Percentiles rank a stretch among this genome's conserved stretches.
phyloP scores from a whole-genome alignment of 2,888 invertebrate species.

The Lepidocyrtinus sp. region DNA sequence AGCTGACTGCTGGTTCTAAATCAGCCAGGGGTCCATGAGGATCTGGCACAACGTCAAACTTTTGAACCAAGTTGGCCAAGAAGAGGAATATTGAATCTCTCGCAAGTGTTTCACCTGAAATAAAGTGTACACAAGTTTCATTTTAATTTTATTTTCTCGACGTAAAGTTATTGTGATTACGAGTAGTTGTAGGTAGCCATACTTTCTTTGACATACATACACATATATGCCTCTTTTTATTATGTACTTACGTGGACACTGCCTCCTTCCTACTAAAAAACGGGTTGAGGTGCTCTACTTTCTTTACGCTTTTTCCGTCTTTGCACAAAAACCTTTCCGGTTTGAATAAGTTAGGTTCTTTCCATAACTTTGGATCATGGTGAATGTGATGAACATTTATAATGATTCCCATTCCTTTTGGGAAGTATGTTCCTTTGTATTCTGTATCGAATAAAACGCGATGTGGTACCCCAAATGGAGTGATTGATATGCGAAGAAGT shows the following conservation, averaged over 20 bases:
- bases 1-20: slow-evolving; percentile 32
- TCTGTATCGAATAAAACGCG: slow-evolving; percentile 22
- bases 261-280: slow-evolving; percentile 24
- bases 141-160: no score
- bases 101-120: slow-evolving; percentile 21
- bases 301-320: slow-evolving; percentile 22
- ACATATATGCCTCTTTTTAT: no score
- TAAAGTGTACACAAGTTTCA: no score
- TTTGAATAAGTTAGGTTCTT: slow-evolving; percentile 24
- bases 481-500: slow-evolving; percentile 22
- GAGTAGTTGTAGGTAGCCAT: no score
- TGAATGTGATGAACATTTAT: slow-evolving; percentile 35
- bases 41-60: slow-evolving; percentile 23
- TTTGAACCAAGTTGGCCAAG: slow-evolving; percentile 36
- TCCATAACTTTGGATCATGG: slow-evolving; percentile 45
- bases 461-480: slow-evolving; percentile 37
- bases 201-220: no score
- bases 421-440: slow-evolving; percentile 21
- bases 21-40: slow-evolving; percentile 5
- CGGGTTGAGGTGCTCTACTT: slow-evolving; percentile 27
- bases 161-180: no score
- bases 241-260: slow-evolving; percentile 27
- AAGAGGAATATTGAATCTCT: slow-evolving; percentile 25
- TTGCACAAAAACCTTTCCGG: slow-evolving; percentile 24
- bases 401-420: slow-evolving; percentile 14